Percentiles rank a stretch among this genome's conserved stretches.
These are phyloP conservation scores for Corythucha ciliata DNA, from an alignment of 2,888 invertebrate species.

Conservation along the genomic window DNA sequence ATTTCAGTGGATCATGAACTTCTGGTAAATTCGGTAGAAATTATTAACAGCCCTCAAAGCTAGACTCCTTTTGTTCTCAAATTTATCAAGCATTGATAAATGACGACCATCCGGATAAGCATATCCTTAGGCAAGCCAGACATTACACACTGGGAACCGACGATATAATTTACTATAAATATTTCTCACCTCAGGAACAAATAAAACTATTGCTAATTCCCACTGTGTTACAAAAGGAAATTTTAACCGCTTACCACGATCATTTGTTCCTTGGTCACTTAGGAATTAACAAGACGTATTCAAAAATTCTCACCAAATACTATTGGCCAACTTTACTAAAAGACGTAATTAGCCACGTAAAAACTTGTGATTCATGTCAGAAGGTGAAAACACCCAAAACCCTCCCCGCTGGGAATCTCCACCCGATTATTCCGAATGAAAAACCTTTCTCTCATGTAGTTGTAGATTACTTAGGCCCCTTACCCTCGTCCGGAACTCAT, in stretches of 20 bases:
- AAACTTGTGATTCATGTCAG: not conserved
- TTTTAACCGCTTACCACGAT: not conserved
- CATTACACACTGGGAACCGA: not conserved
- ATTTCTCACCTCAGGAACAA: not conserved
- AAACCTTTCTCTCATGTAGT: not conserved
- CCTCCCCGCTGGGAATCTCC: not conserved
- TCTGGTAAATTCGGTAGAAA: not conserved
- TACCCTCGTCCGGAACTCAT: not conserved
- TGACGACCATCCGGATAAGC: not conserved
- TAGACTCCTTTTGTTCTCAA: no score
- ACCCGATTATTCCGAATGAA: not conserved
- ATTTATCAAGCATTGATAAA: not conserved
- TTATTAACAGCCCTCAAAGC: not conserved
- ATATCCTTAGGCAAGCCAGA: not conserved
- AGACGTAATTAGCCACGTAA: not conserved
- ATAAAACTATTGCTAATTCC: not conserved
- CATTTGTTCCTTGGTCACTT: not conserved
- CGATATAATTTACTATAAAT: not conserved
- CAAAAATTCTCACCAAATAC: not conserved
- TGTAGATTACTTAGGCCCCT: not conserved
- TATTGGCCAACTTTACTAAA: not conserved
- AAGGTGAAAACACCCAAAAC: not conserved
- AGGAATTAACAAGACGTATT: not conserved
- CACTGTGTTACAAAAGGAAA: not conserved
- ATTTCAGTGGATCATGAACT: not conserved